Evolutionary conservation across 2,888 invertebrate species (phyloP).

Genomic region (Melitaea athalia): DNA sequence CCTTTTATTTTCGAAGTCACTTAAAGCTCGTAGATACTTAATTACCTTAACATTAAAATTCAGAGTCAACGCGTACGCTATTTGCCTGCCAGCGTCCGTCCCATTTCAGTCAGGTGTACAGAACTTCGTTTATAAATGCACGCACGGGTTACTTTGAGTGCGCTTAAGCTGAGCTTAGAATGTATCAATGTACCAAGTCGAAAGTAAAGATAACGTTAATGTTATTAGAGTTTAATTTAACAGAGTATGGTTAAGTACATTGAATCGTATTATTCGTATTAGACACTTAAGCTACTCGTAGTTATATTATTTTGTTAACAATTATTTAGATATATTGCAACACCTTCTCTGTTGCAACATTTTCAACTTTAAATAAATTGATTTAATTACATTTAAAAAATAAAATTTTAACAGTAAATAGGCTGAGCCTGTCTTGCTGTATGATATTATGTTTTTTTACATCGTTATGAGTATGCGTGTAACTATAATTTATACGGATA

Average conservation of each 20-base stretch:
- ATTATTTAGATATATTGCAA: no score
- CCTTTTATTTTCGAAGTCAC: not conserved
- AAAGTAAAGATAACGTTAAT: not conserved
- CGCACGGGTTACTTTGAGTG: conserved; percentile 37
- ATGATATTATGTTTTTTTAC: no score
- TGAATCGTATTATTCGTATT: not conserved
- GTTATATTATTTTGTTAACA: no score
- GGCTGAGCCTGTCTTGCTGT: no score
- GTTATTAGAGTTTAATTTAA: not conserved
- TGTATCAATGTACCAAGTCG: conserved; percentile 19
- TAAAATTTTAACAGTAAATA: no score
- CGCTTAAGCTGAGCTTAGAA: conserved; percentile 27
- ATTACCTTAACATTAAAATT: conserved; percentile 14
- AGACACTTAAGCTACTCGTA: no score
- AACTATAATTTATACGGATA: no score
- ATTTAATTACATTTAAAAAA: no score
- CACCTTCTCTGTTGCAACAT: no score
- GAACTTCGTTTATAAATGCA: conserved; percentile 38
- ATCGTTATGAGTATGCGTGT: no score
- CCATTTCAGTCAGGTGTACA: conserved; percentile 37
- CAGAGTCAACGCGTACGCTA: conserved; percentile 23
- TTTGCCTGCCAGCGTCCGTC: conserved; percentile 28
- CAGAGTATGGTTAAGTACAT: not conserved
- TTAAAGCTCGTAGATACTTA: not conserved
- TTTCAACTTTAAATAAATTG: no score